Evolutionary conservation across 2,888 invertebrate species (phyloP), one percentile per base, ranked within the genome.

Genomic region (Pseudococcus viburni): DNA sequence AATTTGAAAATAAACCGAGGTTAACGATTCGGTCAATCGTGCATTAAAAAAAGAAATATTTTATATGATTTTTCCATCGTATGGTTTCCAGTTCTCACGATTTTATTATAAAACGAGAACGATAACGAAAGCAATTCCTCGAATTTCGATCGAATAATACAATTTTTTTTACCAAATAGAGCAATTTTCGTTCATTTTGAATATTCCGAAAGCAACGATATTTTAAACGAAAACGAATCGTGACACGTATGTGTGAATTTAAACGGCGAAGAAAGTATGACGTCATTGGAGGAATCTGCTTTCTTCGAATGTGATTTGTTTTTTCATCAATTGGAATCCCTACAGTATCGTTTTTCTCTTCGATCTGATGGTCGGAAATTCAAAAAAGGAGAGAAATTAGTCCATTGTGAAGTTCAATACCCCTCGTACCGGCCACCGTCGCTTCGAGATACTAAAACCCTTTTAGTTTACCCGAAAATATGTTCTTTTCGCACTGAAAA

Each of bases 251-350:
- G 59, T 59, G 19, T 7, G 59, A 59, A 59, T 59, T 59, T 59
- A 12, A 73, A 73, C 68, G 68, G 33, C 12, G 33, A 26, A 73
- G 68, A 73, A 73, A 73, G 68, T 73, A 73, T 73, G 68, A 73
- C 68, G 33, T 73, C 68, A 73, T 73, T 73, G 68, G 11, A 2
- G 68, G 33, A 33, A 73, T 73, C 22, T 59, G 59, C 59, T 73
- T 73, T 73, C 68, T 33, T 73, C 68, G 68, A 15, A 9, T 73
- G 1, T 26, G 33, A 26, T 26, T 73, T 73, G 3, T 22, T 22
- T 64, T 73, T 73, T 33, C 33, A 33, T 5, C 3, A 15, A 33
- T 26, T 73, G 26, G 33, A 73, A 33, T 73, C 26, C 3, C 26
- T 33, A 33, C 26, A 1, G 26, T n/a, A 33, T 33, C 26, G 26